Evolutionary conservation across 2,113 vertebrate species (phyloP).

Genomic region (Pholis gunnellus): DNA sequence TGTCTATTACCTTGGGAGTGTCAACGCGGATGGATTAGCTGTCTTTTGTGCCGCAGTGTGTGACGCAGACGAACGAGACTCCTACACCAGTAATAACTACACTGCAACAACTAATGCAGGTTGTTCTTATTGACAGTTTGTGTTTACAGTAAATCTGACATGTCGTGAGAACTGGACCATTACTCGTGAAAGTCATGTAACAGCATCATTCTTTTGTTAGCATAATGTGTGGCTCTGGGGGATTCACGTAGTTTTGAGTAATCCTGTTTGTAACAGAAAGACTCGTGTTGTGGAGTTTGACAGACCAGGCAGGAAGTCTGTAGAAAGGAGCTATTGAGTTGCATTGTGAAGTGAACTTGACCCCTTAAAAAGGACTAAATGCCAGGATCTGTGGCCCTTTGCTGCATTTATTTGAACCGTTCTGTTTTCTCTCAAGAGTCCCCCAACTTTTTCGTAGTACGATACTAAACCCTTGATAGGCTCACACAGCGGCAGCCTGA

Average conservation of each 20-base stretch:
- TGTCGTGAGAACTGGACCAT: background rate
- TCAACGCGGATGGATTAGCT: conserved; percentile 40
- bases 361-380: background rate
- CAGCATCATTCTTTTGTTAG: too few relatives aligned
- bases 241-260: too few relatives aligned
- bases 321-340: too few relatives aligned
- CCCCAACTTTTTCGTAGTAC: background rate
- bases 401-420: background rate
- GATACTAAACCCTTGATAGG: background rate
- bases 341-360: background rate
- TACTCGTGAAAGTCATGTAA: background rate
- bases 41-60: conserved; percentile 11
- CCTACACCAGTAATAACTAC: conserved; percentile 1
- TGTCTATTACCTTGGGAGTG: conserved; percentile 26
- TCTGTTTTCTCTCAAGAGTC: background rate
- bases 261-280: too few relatives aligned
- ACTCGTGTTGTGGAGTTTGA: too few relatives aligned
- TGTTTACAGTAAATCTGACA: conserved; percentile 37
- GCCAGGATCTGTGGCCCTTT: background rate
- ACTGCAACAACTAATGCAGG: background rate
- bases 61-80: conserved; percentile 20
- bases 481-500: background rate
- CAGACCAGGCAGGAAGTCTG: background rate
- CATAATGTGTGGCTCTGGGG: background rate
- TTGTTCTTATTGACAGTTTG: conserved; percentile 22